phyloP scores from a whole-genome alignment of 2,888 invertebrate species.

The Andrena bicolor region DNA sequence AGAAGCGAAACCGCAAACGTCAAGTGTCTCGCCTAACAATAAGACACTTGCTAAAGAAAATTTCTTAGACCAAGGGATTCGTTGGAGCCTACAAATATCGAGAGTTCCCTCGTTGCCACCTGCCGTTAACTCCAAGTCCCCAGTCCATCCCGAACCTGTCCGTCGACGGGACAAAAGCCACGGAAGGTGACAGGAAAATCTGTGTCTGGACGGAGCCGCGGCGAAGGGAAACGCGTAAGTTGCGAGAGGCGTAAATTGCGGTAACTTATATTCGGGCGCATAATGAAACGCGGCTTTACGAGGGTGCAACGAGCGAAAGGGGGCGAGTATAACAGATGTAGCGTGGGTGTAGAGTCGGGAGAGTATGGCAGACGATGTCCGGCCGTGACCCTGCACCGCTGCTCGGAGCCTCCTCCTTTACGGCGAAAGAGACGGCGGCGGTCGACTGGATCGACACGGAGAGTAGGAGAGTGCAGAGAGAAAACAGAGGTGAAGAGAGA shows the following conservation, averaged over 20 bases:
- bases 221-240: conserved; percentile 12
- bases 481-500: conserved; percentile 29
- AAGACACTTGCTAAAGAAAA: no score
- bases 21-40: no score
- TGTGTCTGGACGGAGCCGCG: not conserved
- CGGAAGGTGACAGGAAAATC: not conserved
- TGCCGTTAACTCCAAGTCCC: not conserved
- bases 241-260: conserved; percentile 67
- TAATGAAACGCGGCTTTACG: conserved; percentile 77
- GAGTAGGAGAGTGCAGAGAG: conserved; percentile 44
- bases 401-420: conserved; percentile 70
- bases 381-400: conserved; percentile 83
- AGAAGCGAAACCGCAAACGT: no score
- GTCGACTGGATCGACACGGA: conserved; percentile 60
- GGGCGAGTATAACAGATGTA: conserved; percentile 75
- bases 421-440: conserved; percentile 64
- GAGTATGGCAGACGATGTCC: conserved; percentile 84
- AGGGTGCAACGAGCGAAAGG: conserved; percentile 68
- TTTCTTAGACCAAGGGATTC: not conserved
- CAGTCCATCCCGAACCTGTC: no score
- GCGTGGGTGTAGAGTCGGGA: conserved; percentile 77
- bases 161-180: no score
- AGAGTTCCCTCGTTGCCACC: conserved; percentile 5
- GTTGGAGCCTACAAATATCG: not conserved
- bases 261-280: conserved; percentile 74